phyloP scores from a whole-genome alignment of 2,113 vertebrate genomes.

The Manacus vitellinus region DNA sequence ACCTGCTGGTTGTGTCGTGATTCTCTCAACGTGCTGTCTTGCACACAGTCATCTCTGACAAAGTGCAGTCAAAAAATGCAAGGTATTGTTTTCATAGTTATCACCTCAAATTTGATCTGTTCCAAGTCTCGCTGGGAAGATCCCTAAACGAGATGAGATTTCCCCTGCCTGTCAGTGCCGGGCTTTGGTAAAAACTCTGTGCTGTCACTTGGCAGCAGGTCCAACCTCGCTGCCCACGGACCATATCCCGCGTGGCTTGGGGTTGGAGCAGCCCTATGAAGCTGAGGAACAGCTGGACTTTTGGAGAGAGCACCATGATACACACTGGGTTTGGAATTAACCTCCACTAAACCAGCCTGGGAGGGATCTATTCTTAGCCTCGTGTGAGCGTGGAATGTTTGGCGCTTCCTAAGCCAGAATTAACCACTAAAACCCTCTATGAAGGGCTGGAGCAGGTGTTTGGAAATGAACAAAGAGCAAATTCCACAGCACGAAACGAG shows the following conservation, averaged over 20 bases:
- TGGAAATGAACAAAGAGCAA: neutral
- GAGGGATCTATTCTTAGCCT: neutral
- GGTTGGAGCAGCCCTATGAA: accelerated
- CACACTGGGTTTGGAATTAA: accelerated
- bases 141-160: neutral
- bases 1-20: neutral
- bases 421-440: neutral
- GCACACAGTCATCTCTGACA: neutral
- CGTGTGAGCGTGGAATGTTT: neutral
- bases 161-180: neutral
- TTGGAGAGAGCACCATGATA: neutral
- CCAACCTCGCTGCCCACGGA: accelerated
- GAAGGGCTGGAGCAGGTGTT: neutral
- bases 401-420: neutral
- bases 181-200: neutral
- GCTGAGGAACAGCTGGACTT: neutral
- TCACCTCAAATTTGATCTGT: neutral
- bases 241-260: accelerated
- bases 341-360: neutral
- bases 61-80: neutral
- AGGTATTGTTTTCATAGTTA: neutral
- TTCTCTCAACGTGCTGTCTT: neutral
- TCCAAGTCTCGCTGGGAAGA: neutral
- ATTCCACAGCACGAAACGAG: neutral
- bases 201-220: neutral